Base-by-base conservation (phyloP, 2,888 invertebrate genomes). In the Drosophila pseudotakahashii region DNA sequence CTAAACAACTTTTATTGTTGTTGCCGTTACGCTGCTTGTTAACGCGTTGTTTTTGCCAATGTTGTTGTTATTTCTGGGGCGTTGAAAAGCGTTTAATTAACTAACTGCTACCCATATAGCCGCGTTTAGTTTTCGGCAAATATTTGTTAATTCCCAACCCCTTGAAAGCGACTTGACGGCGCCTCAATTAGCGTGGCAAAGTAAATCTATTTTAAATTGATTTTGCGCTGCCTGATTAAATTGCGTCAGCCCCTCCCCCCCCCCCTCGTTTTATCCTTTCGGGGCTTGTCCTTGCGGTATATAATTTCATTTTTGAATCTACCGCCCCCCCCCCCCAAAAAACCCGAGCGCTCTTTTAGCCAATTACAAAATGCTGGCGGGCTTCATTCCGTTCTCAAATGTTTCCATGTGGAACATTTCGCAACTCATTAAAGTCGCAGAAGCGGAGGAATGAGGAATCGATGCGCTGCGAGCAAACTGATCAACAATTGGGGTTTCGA, bases 181-280 rank as follows among this genome's bases (percentile, higher is more conserved):
- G 68, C 77, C 79, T 85, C 82, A 84, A 84, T 84, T 84, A 84
- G 85, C 79, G 84, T 16, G 58, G 60, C 66, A 23, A 70, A 79
- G 75, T 75, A 85, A 88, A 84, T 84, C 85, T 76, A 84, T 84
- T 84, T 85, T 78, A 88, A 84, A 84, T 84, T 88, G 88, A 84
- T 84, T 84, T 88, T 78, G 11, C 66, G 66, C 41, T 72, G 88
- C 78, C 77, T 88, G 88, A 84, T 88, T 84, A 85, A 88, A 84
- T 85, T 79, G 70, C 50, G 59, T 73, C 59, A 59, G 50, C 42
- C 37, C 41, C 5, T n/a, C 13, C 23, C 10, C 7, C 14, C 16
- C 7, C n/a, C n/a, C 9, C 44, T 14, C 7, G 6, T 3, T 1
- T 26, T 11, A 14, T 50, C 36, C 14, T 11, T 52, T 47, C 14